Conservation (phyloP, 1,140 invertebrate genomes). For the Cardiocondyla obscurior region DNA sequence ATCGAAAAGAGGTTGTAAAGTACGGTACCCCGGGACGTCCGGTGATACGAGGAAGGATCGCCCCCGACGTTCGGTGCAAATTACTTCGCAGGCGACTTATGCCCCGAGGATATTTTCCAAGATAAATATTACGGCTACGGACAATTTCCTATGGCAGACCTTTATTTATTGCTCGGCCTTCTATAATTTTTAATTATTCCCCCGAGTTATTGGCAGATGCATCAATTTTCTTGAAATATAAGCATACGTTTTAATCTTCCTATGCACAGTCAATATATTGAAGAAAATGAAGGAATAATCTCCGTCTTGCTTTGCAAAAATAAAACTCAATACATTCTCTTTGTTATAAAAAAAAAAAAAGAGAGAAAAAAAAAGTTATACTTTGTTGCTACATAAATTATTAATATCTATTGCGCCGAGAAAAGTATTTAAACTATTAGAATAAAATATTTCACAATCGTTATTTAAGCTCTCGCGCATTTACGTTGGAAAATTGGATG, state of each 20-base stretch:
- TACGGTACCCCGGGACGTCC: constrained; percentile 9
- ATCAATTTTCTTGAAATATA: background rate
- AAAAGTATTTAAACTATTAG: background rate
- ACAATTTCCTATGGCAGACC: background rate
- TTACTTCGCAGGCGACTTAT: constrained; percentile 42
- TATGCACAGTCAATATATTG: background rate
- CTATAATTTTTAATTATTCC: background rate
- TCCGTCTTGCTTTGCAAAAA: background rate
- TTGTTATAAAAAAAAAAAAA: background rate
- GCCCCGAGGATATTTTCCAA: constrained; percentile 13
- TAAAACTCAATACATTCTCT: background rate
- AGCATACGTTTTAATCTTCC: background rate
- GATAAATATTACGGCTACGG: constrained; percentile 30
- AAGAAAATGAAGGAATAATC: background rate
- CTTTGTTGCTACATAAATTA: background rate
- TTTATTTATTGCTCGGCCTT: background rate
- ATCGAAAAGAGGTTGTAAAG: constrained; percentile 45
- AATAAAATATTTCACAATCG: background rate
- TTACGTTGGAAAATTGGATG: constrained; percentile 31
- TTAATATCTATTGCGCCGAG: background rate
- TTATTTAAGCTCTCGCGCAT: constrained; percentile 1
- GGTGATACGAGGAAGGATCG: background rate
- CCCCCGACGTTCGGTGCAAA: constrained; percentile 27
- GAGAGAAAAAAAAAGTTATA: background rate
- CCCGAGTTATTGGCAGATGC: background rate